A percentile compares a stretch with the other conserved stretches of the same genome.
Evolutionary conservation across 2,888 invertebrate species (phyloP).

Genomic region (Coelopa pilipes): DNA sequence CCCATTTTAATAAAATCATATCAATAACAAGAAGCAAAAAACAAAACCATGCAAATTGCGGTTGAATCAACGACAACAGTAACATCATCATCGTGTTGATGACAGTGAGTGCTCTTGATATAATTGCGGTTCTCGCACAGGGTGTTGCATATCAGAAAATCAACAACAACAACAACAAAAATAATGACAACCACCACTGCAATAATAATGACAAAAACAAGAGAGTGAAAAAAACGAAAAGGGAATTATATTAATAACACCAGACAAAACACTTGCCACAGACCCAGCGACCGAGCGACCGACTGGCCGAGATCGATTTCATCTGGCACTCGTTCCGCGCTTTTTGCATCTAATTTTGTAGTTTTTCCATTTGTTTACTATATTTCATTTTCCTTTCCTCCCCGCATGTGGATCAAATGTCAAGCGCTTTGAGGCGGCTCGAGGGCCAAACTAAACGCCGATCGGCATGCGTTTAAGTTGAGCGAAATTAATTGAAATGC

Average conservation of each 20-base stretch:
- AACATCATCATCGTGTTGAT: no score
- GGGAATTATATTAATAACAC: neutral
- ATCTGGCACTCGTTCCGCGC: neutral
- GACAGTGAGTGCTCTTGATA: no score
- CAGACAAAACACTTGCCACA: neutral
- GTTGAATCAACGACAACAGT: no score
- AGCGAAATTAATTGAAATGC: no score
- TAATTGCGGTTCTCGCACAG: no score
- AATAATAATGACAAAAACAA: neutral
- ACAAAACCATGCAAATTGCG: no score
- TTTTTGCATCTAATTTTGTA: neutral
- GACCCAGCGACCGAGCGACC: neutral
- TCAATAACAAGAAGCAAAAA: no score
- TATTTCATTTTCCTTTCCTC: neutral
- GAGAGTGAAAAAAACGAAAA: neutral
- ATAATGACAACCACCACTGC: no score
- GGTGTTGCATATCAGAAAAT: no score
- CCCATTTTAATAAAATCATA: no score
- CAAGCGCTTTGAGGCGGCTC: slow-evolving; percentile 1
- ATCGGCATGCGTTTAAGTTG: no score
- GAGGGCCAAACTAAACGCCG: neutral
- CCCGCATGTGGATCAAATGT: slow-evolving; percentile 10
- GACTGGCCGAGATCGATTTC: slow-evolving; percentile 18
- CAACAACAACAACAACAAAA: neutral
- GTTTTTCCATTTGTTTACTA: neutral